Evolutionary conservation across 2,113 vertebrate genomes (phyloP), one percentile per base, ranked within the genome.

Genomic region (Nesospiza acunhae): DNA sequence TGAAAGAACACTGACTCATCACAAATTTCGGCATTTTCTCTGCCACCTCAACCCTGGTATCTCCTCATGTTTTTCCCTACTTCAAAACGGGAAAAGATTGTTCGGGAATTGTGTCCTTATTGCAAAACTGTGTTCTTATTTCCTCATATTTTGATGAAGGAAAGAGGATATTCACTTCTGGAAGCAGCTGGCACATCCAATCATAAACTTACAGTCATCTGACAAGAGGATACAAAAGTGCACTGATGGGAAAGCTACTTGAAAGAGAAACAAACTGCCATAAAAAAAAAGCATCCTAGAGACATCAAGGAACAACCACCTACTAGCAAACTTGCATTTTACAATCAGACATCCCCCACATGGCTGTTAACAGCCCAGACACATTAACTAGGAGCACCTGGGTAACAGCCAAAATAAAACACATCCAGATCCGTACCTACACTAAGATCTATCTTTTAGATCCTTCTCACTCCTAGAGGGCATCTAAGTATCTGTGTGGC

Each of bases 351-450:
- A 89, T 93, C 86, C 89, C 83, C 92, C 95, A 93, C 79, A 84
- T 23, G 92, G 89, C 88, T 87, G 93, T 97, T 96, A 97, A 96
- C 93, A 95, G 79, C 84, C 96, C 96, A 95, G 93, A 96, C 95
- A 96, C 93, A 96, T 97, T 97, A 97, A 97, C 95, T 52, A 96
- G 89, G 88, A 97, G 93, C 97, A 97, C 94, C 95, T 96, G 95
- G 97, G 87, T 62, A 95, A 94, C 50, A 92, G 92, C 79, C 94
- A 94, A 96, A 96, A 87, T 82, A 96, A 97, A 96, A 96, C 44
- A 94, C 73, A 93, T 81, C 82, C 87, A 96, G 79, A 90, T 94
- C 90, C 76, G 58, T 82, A 87, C 77, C 84, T 79, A 86, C 47
- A 83, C 47, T 30, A 41, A 77, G 75, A 59, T 59, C 44, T 47